Base-by-base conservation (phyloP, 2,888 invertebrate species). In the Sarcophaga caerulescens region DNA sequence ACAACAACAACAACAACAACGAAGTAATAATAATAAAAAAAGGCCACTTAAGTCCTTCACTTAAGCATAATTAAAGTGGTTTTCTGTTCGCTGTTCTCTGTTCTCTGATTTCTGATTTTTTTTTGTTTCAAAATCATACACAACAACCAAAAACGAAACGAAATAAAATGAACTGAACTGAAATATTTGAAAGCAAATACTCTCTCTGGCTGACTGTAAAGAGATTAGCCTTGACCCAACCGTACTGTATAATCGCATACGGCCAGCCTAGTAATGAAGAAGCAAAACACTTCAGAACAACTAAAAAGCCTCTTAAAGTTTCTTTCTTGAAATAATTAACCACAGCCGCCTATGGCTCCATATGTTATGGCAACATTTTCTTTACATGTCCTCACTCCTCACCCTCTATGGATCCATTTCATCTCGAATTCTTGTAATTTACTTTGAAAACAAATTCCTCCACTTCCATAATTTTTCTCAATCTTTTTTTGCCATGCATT, bases 1-100 rank as follows among this genome's bases (percentile, higher is more conserved):
- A 35, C 1, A 47, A 14, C 12, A 14, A 47, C 14, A 14, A 4
- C 47, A 47, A 47, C 47, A 47, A 14, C 11, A 1, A n/a, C n/a
- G n/a, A 14, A 12, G 4, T 2, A 47, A 4, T 47, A 14, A 14
- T 47, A 14, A 10, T 52, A 17, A 52, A 52, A 84, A 81, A 74
- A 70, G 45, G 66, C 73, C 74, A 84, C 84, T 84, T 86, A 86
- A 86, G 81, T 86, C 77, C 77, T 75, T 73, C 78, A 86, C 86
- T 86, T 86, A 86, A 86, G 75, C 76, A 86, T 86, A 84, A 84
- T 84, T 81, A 84, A 84, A 84, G 84, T 84, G 78, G 45, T 78
- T 59, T 59, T 78, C 63, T 59, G 59, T 52, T 70, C 4, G 14
- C 52, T 52, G 52, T 52, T 12, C 12, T 47, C 14, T 47, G 3